phyloP scores from a whole-genome alignment of 1,140 invertebrate species.

The Andrena cerasifolii region DNA sequence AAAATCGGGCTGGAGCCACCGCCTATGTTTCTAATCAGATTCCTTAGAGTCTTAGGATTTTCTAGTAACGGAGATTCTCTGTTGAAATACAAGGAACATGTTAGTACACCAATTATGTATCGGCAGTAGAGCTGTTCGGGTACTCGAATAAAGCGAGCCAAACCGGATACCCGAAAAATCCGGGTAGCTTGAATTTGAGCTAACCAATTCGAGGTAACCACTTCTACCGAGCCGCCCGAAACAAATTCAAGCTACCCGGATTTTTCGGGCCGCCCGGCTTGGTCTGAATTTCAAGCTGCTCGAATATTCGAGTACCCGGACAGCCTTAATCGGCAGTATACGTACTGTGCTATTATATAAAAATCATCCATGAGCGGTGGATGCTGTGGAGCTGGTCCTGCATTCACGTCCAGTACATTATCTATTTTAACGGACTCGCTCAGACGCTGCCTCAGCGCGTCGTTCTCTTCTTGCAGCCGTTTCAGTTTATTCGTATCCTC shows the following conservation, averaged over 20 bases:
- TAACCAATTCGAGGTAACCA: too few species aligned
- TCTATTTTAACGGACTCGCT: constrained; percentile 81
- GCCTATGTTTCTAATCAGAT: constrained; percentile 90
- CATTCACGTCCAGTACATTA: constrained; percentile 83
- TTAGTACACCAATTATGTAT: neutral
- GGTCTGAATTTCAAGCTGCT: too few species aligned
- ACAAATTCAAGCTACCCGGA: too few species aligned
- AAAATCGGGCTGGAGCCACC: constrained; percentile 90
- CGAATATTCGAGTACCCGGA: too few species aligned
- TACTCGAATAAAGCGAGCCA: too few species aligned
- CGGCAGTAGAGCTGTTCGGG: neutral
- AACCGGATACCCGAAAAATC: too few species aligned
- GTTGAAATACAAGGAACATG: constrained; percentile 21
- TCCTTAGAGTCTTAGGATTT: constrained; percentile 87
- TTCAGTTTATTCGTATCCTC: constrained; percentile 91
- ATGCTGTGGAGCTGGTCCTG: constrained; percentile 86
- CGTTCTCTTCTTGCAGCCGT: constrained; percentile 92
- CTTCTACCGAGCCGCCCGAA: too few species aligned
- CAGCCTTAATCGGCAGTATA: too few species aligned
- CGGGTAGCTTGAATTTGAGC: too few species aligned
- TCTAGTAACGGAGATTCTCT: constrained; percentile 83
- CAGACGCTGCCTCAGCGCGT: constrained; percentile 84
- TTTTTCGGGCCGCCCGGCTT: too few species aligned
- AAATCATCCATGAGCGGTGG: constrained; percentile 95
- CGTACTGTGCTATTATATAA: constrained; percentile 93